A percentile compares a stretch with the other conserved stretches of the same genome.
Conservation (phyloP, 2,113 vertebrate genomes). For the Boleophthalmus pectinirostris region DNA sequence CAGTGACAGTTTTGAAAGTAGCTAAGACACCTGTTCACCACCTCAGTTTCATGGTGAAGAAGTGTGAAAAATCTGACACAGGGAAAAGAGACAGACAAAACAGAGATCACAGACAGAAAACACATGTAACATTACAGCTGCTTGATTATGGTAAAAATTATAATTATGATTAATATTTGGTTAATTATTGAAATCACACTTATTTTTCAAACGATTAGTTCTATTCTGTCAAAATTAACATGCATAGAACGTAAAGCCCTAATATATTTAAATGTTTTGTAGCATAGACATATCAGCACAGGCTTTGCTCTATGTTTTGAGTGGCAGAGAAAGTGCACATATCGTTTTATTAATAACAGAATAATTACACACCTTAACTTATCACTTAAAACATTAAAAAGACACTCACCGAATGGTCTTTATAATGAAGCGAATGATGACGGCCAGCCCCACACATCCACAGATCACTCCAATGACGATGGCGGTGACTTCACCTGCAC, state of each 20-base stretch:
- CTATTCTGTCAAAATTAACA: too few species aligned
- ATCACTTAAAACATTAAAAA: neutral
- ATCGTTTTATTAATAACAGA: too few species aligned
- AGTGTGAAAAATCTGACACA: conserved; percentile 71
- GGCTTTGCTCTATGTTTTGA: too few species aligned
- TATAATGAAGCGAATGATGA: conserved; percentile 72
- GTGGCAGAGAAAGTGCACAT: too few species aligned
- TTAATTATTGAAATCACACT: too few species aligned
- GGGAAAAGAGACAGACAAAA: conserved; percentile 37
- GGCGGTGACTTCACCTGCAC: conserved; percentile 76
- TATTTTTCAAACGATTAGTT: too few species aligned
- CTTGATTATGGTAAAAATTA: too few species aligned
- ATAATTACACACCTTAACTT: too few species aligned
- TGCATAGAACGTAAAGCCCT: too few species aligned
- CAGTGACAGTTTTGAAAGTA: conserved; percentile 33
- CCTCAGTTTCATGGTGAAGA: conserved; percentile 65
- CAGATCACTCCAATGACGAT: conserved; percentile 77
- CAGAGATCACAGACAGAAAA: neutral
- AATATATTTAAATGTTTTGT: too few species aligned
- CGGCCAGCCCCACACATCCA: conserved; percentile 75
- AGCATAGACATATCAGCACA: too few species aligned
- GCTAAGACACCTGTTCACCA: conserved; percentile 71
- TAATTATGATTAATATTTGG: too few species aligned
- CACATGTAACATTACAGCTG: neutral
- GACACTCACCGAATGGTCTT: conserved; percentile 75